Conservation (phyloP, 2,113 vertebrate species). For the Sebastes schlegelii region DNA sequence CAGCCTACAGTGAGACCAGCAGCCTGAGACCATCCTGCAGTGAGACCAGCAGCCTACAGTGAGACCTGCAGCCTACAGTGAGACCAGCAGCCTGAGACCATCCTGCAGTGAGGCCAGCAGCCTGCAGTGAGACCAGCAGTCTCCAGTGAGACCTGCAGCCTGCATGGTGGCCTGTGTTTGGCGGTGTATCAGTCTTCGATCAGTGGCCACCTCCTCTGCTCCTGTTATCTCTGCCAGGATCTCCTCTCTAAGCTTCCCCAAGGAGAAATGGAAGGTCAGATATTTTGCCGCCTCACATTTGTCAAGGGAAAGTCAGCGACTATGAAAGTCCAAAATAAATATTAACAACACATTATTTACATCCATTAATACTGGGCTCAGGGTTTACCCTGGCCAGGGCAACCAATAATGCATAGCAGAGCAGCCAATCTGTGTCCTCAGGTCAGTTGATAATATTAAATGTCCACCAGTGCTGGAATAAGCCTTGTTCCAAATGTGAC, state of each 20-base stretch:
- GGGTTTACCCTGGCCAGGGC: not conserved
- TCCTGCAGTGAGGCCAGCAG: no score
- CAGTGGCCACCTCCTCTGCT: not conserved
- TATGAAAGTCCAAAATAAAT: not conserved
- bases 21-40: no score
- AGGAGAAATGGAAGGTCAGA: constrained; percentile 13
- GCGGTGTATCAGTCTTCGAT: constrained; percentile 10
- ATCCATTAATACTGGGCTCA: not conserved
- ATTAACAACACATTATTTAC: not conserved
- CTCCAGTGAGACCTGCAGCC: no score
- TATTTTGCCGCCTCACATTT: not conserved
- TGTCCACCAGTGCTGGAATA: not conserved
- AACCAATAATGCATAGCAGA: not conserved
- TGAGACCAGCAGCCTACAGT: no score
- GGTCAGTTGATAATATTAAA: constrained; percentile 1
- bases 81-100: no score
- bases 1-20: no score
- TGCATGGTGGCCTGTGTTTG: no score
- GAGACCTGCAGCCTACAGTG: no score
- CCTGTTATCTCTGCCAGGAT: constrained; percentile 12
- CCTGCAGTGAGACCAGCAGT: no score
- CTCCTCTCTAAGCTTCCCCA: constrained; percentile 8
- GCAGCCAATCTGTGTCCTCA: not conserved
- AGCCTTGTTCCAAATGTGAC: constrained; percentile 19
- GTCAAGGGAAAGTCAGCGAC: not conserved